Evolutionary conservation across 1,140 invertebrate genomes (phyloP).

Genomic region (Megathymus violae): DNA sequence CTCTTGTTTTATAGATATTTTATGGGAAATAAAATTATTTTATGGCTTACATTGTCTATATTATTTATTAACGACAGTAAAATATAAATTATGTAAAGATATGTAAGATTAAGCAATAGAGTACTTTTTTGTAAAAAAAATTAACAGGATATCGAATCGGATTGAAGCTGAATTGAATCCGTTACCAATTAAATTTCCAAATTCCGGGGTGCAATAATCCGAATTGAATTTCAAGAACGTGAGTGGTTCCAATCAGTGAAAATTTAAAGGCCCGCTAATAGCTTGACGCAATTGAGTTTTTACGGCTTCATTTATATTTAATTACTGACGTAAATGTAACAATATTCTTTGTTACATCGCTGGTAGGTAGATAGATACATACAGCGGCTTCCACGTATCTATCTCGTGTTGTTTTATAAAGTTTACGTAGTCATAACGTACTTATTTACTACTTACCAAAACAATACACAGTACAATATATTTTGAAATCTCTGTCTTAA

Average conservation of each 20-base stretch:
- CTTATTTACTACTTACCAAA: no score
- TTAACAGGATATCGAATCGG: slow-evolving; percentile 9
- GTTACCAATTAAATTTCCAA: slow-evolving; percentile 41
- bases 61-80: no score
- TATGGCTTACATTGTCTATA: slow-evolving; percentile 58
- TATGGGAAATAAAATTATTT: slow-evolving; percentile 78
- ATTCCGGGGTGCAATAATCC: slow-evolving; percentile 49
- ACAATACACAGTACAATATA: no score
- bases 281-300: slow-evolving; percentile 4
- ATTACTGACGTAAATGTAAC: background rate
- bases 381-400: background rate
- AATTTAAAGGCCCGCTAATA: slow-evolving; percentile 36
- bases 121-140: slow-evolving; percentile 1
- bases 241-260: slow-evolving; percentile 41
- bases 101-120: background rate
- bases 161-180: slow-evolving; percentile 14
- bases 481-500: no score
- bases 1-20: slow-evolving; percentile 71
- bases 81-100: no score
- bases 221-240: slow-evolving; percentile 47
- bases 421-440: no score
- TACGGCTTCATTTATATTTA: slow-evolving; percentile 7
- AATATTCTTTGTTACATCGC: background rate
- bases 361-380: no score
- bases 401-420: no score